Evolutionary conservation across 2,888 invertebrate species (phyloP).

Genomic region (Meteorus colon): DNA sequence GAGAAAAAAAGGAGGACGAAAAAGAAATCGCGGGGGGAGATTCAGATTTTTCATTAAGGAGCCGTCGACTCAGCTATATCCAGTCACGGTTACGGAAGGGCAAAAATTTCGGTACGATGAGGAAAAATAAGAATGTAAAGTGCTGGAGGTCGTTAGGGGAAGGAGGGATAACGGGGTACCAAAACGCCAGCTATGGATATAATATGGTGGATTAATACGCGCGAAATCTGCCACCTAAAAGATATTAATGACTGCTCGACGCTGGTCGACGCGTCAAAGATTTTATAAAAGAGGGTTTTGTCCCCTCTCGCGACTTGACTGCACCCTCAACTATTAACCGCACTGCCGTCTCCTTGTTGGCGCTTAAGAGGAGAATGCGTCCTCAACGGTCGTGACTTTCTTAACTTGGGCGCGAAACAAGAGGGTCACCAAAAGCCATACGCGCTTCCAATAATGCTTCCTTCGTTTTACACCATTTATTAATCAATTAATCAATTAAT

Average conservation of each 20-base stretch:
- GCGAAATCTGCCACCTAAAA: constrained; percentile 73
- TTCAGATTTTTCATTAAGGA: constrained; percentile 73
- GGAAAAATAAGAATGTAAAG: constrained; percentile 40
- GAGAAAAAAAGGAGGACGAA: constrained; percentile 50
- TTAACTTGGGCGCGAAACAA: neutral
- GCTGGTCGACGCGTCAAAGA: constrained; percentile 69
- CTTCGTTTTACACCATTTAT: neutral
- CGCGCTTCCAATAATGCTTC: neutral
- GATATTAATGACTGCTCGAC: constrained; percentile 71
- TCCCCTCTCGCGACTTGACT: constrained; percentile 22
- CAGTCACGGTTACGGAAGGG: constrained; percentile 54
- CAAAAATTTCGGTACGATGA: constrained; percentile 43
- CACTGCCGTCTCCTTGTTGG: constrained; percentile 33
- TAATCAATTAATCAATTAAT: neutral
- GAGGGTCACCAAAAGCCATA: neutral
- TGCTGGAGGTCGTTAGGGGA: constrained; percentile 50
- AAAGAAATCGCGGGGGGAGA: constrained; percentile 55
- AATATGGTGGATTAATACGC: constrained; percentile 73
- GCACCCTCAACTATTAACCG: constrained; percentile 34
- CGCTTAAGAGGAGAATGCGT: neutral
- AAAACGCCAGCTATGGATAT: constrained; percentile 61
- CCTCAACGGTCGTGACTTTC: no score
- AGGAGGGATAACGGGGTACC: constrained; percentile 56
- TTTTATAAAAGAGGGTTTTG: constrained; percentile 65
- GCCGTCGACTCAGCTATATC: constrained; percentile 72